phyloP scores from a whole-genome alignment of 1,140 invertebrate genomes.

The Lethrus apterus region DNA sequence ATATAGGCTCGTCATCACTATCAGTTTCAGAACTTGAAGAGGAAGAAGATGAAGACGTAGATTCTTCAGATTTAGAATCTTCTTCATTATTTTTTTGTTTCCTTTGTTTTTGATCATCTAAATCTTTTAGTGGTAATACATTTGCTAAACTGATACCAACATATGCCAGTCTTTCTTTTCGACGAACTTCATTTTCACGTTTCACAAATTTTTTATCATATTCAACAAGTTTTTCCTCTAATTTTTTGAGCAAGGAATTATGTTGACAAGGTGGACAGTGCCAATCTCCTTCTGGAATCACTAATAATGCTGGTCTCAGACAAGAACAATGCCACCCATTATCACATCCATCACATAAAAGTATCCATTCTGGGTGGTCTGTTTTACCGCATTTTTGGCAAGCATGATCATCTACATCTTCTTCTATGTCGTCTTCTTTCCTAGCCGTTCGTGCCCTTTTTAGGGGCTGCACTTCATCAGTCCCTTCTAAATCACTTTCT shows the following conservation, averaged over 20 bases:
- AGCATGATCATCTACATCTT: conserved; percentile 60
- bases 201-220: conserved; percentile 47
- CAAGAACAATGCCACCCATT: conserved; percentile 92
- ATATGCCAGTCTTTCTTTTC: conserved; percentile 65
- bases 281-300: conserved; percentile 96
- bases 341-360: conserved; percentile 92
- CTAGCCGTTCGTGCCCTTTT: conserved; percentile 59
- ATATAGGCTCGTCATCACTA: conserved; percentile 66
- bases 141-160: conserved; percentile 74
- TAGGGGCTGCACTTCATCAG: conserved; percentile 49
- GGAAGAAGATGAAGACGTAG: conserved; percentile 32
- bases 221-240: conserved; percentile 54
- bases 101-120: conserved; percentile 28
- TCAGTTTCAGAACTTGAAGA: conserved; percentile 24
- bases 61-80: conserved; percentile 25
- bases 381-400: conserved; percentile 82
- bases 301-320: conserved; percentile 78
- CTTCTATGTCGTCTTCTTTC: conserved; percentile 42
- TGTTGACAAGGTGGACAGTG: conserved; percentile 94
- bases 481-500: conserved; percentile 57
- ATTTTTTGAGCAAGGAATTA: conserved; percentile 59
- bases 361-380: conserved; percentile 92
- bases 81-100: conserved; percentile 32
- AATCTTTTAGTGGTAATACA: conserved; percentile 48
- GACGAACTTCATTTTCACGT: conserved; percentile 49